Evolutionary conservation across 2,113 vertebrate species (phyloP).

Genomic region (human): DNA sequence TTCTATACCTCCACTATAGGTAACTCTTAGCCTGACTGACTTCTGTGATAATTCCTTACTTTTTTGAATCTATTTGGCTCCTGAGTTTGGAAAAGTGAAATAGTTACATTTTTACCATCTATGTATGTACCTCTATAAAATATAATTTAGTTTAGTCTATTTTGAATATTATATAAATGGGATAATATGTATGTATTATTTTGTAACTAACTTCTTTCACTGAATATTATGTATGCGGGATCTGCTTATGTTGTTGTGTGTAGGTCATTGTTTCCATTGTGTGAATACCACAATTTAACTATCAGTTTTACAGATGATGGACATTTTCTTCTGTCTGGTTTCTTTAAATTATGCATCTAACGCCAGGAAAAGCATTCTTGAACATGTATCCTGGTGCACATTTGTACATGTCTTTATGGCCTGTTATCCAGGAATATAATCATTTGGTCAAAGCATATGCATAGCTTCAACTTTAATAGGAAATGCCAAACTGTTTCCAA

Average conservation of each 20-base stretch:
- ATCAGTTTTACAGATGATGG: neutral
- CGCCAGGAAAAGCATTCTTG: neutral
- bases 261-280: neutral
- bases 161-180: neutral
- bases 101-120: neutral
- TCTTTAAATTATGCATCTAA: neutral
- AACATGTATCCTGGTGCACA: neutral
- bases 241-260: neutral
- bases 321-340: neutral
- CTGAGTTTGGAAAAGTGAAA: neutral
- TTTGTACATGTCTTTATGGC: slow-evolving; percentile 39
- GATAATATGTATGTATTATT: neutral
- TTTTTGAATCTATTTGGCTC: neutral
- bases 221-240: neutral
- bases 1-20: neutral
- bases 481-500: neutral
- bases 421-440: neutral
- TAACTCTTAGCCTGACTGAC: neutral
- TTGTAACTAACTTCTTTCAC: neutral
- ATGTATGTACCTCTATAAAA: neutral
- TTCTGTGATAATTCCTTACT: neutral
- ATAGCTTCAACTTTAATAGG: neutral
- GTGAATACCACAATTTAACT: neutral
- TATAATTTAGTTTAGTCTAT: neutral
- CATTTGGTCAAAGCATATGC: neutral